Base-by-base conservation (phyloP, 30 jellyfish, hydroid and myxozoan genomes). In the Morbakka virulenta region DNA sequence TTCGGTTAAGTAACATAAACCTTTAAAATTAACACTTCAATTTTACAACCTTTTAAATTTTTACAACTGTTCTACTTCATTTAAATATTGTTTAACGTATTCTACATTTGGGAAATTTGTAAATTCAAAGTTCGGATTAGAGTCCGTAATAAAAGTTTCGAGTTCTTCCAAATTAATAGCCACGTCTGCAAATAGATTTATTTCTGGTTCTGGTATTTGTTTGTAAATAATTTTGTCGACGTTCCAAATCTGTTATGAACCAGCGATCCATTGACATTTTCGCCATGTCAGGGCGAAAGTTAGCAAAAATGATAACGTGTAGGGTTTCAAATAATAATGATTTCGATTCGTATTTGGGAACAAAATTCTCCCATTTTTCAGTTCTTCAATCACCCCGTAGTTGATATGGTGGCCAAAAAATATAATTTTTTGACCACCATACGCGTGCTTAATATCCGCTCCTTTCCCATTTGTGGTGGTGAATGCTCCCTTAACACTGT, bases 381-480 rank as follows among this genome's bases (percentile, higher is more conserved):
- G 3, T 29, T 32, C 69, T 31, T 67, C 79, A 1, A 67, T 67
- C 13, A 29, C 3, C 13, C 34, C 22, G 28, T 67, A 26, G 32
- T 67, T 67, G 23, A 67, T 34, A 13, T 2, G 4, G n/a, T 67
- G 34, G 71, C 34, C 79, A 28, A 67, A 67, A 12, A 67, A 23
- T 17, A 67, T 63, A 2, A 67, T 28, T 28, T 31, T 28, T 28
- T 31, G 72, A 2, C 79, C 79, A 13, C 34, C 36, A 30, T 67
- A 67, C 34, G 41, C 79, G 32, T 26, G 34, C 30, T 67, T 67
- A 33, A 67, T 29, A 26, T 67, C 79, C 6, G 79, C 64, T 2
- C 35, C 4, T 22, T 34, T 67, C 4, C 79, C 62, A 28, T 67
- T 67, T 23, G 28, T 67, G 23, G 22, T 17, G 13, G 17, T 6